These are phyloP conservation scores for Globia sparganii DNA, from an alignment of 2,888 invertebrate species.

Conservation along the genomic window DNA sequence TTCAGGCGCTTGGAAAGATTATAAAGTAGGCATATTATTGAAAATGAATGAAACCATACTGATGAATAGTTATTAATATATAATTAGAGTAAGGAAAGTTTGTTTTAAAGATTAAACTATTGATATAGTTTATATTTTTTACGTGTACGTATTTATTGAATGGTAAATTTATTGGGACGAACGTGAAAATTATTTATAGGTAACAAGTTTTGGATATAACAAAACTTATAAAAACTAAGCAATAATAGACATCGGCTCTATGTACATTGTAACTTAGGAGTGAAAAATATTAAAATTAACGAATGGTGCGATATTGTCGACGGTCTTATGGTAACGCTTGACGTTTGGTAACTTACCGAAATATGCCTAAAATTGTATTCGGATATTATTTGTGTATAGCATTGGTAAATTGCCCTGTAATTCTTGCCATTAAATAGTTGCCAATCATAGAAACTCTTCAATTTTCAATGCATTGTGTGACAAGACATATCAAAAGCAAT, in stretches of 20 bases:
- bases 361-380: slow-evolving; percentile 86
- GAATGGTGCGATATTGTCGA: slow-evolving; percentile 89
- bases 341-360: slow-evolving; percentile 81
- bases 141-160: slow-evolving; percentile 91
- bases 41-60: slow-evolving; percentile 89
- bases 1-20: slow-evolving; percentile 90
- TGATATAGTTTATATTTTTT: slow-evolving; percentile 91
- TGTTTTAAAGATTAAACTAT: slow-evolving; percentile 91
- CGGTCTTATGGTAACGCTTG: slow-evolving; percentile 86
- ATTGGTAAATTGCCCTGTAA: slow-evolving; percentile 82
- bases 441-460: slow-evolving; percentile 65
- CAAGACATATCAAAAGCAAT: slow-evolving; percentile 87
- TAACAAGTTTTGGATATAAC: slow-evolving; percentile 87
- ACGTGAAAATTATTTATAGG: slow-evolving; percentile 90
- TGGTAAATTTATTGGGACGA: slow-evolving; percentile 90
- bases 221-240: slow-evolving; percentile 90
- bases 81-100: slow-evolving; percentile 88
- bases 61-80: slow-evolving; percentile 91
- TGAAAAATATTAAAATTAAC: slow-evolving; percentile 82
- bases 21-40: slow-evolving; percentile 90
- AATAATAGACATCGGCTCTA: slow-evolving; percentile 89
- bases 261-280: slow-evolving; percentile 89
- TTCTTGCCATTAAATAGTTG: slow-evolving; percentile 82
- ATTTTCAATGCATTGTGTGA: slow-evolving; percentile 76
- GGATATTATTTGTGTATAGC: slow-evolving; percentile 83